Conservation (phyloP, 2,888 invertebrate species). For the Cryptus viduatorius region DNA sequence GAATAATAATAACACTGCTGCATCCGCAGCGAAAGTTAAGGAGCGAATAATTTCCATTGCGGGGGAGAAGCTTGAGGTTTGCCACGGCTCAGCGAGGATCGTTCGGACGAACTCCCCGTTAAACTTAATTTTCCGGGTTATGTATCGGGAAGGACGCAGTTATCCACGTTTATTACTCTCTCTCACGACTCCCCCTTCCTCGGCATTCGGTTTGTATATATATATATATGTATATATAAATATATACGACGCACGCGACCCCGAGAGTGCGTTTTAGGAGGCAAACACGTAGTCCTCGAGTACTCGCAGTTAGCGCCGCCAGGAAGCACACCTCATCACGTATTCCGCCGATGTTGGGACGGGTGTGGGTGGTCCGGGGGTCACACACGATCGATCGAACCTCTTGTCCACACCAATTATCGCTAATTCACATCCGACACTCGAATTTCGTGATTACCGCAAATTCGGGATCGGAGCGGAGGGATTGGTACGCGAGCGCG, state of each 20-base stretch:
- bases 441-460: constrained; percentile 62
- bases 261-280: constrained; percentile 19
- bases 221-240: no score
- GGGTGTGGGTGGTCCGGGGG: constrained; percentile 19
- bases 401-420: constrained; percentile 66
- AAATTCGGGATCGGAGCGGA: constrained; percentile 18
- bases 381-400: constrained; percentile 57
- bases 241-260: background rate
- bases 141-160: constrained; percentile 32
- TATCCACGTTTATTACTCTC: constrained; percentile 36
- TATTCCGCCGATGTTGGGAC: constrained; percentile 60
- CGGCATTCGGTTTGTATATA: background rate
- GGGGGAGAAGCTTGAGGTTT: constrained; percentile 10
- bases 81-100: background rate
- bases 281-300: constrained; percentile 3
- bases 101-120: constrained; percentile 16
- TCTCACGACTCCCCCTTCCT: background rate
- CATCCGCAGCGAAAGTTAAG: background rate
- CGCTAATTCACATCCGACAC: constrained; percentile 61
- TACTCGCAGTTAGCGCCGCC: constrained; percentile 11
- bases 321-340: constrained; percentile 57
- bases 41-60: constrained; percentile 18
- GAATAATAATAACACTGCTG: background rate
- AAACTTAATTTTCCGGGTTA: constrained; percentile 52
- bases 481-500: background rate